A percentile compares a stretch with the other conserved stretches of the same genome.
Evolutionary conservation across 1,140 invertebrate species (phyloP).

Genomic region (Plectrocnemia conspersa): DNA sequence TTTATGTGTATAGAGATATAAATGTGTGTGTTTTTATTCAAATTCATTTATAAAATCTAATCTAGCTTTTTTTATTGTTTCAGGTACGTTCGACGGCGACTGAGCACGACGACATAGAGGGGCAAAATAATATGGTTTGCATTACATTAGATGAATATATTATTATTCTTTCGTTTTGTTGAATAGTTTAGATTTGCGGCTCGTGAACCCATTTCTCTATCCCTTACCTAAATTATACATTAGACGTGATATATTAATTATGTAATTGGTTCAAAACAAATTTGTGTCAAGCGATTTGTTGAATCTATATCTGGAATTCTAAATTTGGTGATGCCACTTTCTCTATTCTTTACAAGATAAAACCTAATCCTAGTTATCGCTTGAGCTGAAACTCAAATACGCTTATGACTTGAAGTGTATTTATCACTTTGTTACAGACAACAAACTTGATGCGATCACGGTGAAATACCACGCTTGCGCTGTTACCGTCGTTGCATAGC

Average conservation of each 20-base stretch:
- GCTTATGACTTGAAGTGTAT: too few species aligned
- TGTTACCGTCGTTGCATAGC: too few species aligned
- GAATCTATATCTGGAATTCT: too few species aligned
- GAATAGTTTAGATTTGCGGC: background rate
- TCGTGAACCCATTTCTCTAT: background rate
- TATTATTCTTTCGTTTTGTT: background rate
- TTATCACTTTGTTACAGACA: too few species aligned
- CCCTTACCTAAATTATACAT: slow-evolving; percentile 19
- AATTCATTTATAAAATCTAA: background rate
- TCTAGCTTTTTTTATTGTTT: slow-evolving; percentile 16
- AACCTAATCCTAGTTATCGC: too few species aligned
- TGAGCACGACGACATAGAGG: too few species aligned
- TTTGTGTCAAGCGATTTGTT: slow-evolving; percentile 19
- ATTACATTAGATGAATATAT: slow-evolving; percentile 3
- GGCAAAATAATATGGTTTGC: slow-evolving; percentile 14
- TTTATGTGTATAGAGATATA: background rate
- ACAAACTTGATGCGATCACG: too few species aligned
- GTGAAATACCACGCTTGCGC: too few species aligned
- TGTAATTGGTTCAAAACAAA: slow-evolving; percentile 23
- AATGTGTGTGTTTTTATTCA: background rate
- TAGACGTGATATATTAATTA: slow-evolving; percentile 22
- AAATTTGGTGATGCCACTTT: too few species aligned
- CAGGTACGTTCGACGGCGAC: slow-evolving; percentile 16
- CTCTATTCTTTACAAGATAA: too few species aligned
- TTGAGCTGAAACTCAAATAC: too few species aligned